Percentiles rank a stretch among this genome's conserved stretches.
phyloP scores from a whole-genome alignment of 2,113 vertebrate species.

The Otolemur garnettii region DNA sequence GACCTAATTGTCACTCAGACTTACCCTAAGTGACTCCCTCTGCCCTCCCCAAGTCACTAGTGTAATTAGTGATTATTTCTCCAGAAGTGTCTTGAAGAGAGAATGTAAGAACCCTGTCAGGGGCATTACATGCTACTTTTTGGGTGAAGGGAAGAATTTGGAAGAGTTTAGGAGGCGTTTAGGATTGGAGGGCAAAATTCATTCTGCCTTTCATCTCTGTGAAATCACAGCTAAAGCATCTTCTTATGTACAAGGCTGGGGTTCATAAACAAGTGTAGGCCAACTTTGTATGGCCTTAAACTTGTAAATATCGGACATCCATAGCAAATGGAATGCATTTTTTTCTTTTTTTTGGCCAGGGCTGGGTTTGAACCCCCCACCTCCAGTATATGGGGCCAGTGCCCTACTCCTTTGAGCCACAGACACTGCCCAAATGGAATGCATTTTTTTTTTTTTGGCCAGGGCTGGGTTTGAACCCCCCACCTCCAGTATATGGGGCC shows the following conservation, averaged over 20 bases:
- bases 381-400: too few species aligned
- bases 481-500: too few species aligned
- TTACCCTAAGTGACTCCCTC: not conserved
- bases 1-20: not conserved
- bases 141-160: not conserved
- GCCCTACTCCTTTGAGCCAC: too few species aligned
- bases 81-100: slow-evolving; percentile 4
- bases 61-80: slow-evolving; percentile 37
- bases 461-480: too few species aligned
- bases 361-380: too few species aligned
- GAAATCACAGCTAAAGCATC: not conserved
- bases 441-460: too few species aligned
- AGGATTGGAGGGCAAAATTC: not conserved
- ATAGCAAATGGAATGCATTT: not conserved
- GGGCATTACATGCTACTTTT: not conserved
- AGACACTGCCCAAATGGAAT: too few species aligned
- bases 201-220: not conserved
- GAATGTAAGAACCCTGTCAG: not conserved
- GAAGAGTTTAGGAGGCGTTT: not conserved
- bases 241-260: not conserved
- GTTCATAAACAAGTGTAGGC: not conserved
- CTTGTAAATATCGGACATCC: not conserved
- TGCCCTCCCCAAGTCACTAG: not conserved
- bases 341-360: too few species aligned
- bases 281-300: not conserved